Evolutionary conservation across 2,888 invertebrate genomes (phyloP), one percentile per base, ranked within the genome.

Genomic region (Erpobdella octoculata): DNA sequence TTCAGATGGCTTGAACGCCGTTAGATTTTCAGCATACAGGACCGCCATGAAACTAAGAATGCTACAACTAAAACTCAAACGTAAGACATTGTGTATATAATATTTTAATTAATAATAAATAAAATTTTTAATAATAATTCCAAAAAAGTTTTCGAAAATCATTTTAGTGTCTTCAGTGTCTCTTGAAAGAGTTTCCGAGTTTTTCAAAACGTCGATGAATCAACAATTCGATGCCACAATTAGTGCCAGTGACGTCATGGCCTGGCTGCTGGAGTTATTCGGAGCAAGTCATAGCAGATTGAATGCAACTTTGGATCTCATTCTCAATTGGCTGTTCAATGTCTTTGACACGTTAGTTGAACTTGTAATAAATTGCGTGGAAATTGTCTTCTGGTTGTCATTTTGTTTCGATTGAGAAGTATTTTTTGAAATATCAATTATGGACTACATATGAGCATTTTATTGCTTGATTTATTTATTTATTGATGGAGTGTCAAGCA

Each of bases 11-110:
- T 76, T 78, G 67, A 75, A 78, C 71, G 75, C 71, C 21, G 88
- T 91, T 73, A 89, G 89, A 79, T 91, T 90, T 83, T 88, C 88
- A 74, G 88, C 88, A 2, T 91, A 91, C 79, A 86, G 90, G 76
- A 87, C 90, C 73, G 90, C 91, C 21, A 86, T 89, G 74, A 91
- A 91, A 83, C 85, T 89, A 75, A 83, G 87, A 75, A 84, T 86
- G 71, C 80, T 89, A 65, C 89, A 89, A 79, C 86, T 85, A 76
- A 83, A 87, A 76, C 84, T 91, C 41, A 86, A 86, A 81, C 88
- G 91, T 91, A 84, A 84, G 87, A 85, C 21, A 33, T 31, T 67
- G 37, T 70, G 64, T 38, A 31, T 61, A 21, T 33, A 15, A 61
- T 38, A 1, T 31, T 41, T 8, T 37, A 28, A n/a, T 46, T 33